phyloP scores from a whole-genome alignment of 1,140 invertebrate species.

The Scaptomyza montana region DNA sequence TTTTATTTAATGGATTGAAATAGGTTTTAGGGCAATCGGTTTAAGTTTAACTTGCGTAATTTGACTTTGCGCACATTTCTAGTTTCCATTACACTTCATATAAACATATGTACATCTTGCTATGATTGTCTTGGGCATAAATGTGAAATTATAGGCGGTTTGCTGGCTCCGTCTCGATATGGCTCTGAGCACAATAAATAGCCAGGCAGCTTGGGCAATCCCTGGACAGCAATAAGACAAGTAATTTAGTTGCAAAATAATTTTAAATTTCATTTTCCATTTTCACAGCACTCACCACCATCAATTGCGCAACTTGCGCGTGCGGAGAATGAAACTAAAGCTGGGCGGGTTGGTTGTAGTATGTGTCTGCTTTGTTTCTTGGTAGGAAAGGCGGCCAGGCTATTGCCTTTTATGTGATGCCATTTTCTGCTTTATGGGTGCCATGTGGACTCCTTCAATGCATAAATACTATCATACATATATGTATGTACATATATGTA shows the following conservation, averaged over 20 bases:
- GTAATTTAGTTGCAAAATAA: constrained; percentile 81
- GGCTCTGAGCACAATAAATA: constrained; percentile 58
- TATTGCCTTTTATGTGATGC: constrained; percentile 66
- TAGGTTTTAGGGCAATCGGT: background rate
- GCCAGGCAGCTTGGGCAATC: constrained; percentile 52
- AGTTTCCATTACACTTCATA: background rate
- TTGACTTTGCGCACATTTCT: background rate
- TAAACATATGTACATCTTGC: constrained; percentile 16
- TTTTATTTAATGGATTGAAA: no score
- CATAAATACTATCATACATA: constrained; percentile 26
- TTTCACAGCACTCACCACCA: constrained; percentile 73
- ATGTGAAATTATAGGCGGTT: constrained; percentile 74
- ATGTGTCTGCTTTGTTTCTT: background rate
- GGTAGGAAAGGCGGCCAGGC: constrained; percentile 30
- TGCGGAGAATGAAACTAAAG: background rate
- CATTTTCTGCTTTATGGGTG: constrained; percentile 65
- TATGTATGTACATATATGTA: background rate
- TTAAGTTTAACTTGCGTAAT: no score
- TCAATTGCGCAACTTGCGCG: constrained; percentile 66
- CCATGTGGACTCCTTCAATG: constrained; percentile 38
- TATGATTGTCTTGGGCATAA: constrained; percentile 79
- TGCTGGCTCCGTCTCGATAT: constrained; percentile 19
- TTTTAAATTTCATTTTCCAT: constrained; percentile 82
- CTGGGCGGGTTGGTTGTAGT: background rate
- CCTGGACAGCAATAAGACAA: constrained; percentile 80